A percentile compares a stretch with the other conserved stretches of the same genome.
phyloP scores from a whole-genome alignment of 1,140 invertebrate species.

The Teleopsis dalmanni region DNA sequence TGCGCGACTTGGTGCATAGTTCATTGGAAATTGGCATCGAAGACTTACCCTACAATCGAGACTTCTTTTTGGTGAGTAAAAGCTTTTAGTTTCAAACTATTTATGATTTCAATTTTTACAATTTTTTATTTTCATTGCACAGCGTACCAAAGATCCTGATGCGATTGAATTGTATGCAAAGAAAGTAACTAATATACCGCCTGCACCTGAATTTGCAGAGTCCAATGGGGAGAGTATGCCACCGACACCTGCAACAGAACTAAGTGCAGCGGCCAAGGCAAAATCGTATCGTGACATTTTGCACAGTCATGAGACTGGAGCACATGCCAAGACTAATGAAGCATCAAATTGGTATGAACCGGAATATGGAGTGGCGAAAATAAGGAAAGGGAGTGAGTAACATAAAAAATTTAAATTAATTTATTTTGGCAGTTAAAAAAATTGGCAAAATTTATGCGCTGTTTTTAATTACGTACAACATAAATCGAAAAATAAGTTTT shows the following conservation, averaged over 20 bases:
- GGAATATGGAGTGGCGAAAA: slow-evolving; percentile 42
- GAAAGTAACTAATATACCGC: slow-evolving; percentile 32
- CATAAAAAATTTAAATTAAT: background rate
- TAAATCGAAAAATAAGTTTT: no score
- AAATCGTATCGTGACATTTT: slow-evolving; percentile 34
- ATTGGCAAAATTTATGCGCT: background rate
- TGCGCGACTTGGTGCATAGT: slow-evolving; percentile 55
- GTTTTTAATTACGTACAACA: no score
- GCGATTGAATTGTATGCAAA: slow-evolving; percentile 48
- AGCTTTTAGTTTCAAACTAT: no score
- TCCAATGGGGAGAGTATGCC: background rate
- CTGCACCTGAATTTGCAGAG: slow-evolving; percentile 14
- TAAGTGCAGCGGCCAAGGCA: slow-evolving; percentile 16
- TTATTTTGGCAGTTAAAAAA: background rate
- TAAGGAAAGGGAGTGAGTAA: slow-evolving; percentile 36
- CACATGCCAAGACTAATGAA: slow-evolving; percentile 34
- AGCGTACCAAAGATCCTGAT: slow-evolving; percentile 52
- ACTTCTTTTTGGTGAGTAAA: slow-evolving; percentile 52
- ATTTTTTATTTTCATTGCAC: background rate
- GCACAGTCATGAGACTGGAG: slow-evolving; percentile 36
- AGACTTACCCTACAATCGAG: slow-evolving; percentile 54
- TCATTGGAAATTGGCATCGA: slow-evolving; percentile 54
- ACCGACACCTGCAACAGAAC: background rate
- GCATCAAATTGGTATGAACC: slow-evolving; percentile 37
- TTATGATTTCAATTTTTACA: background rate